These are phyloP conservation scores for Leucophenga varia DNA, from an alignment of 1,140 invertebrate species.

Conservation along the genomic window DNA sequence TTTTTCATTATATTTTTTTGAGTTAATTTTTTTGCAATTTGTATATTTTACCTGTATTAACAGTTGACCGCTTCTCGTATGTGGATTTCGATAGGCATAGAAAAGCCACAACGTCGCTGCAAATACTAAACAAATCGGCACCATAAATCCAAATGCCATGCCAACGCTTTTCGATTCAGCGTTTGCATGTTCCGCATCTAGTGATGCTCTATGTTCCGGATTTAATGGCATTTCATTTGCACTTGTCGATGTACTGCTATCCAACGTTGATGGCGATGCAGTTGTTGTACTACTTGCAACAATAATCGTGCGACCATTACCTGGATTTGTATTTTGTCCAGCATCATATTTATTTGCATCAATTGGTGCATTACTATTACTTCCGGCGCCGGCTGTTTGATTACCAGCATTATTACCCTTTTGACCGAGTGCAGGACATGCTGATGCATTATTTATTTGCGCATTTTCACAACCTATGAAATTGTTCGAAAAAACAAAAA, in stretches of 20 bases:
- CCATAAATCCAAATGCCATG: constrained; percentile 45
- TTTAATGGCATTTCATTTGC: neutral
- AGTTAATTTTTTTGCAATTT: constrained; percentile 3
- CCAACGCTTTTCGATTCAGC: constrained; percentile 35
- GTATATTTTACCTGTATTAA: constrained; percentile 82
- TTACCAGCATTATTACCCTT: constrained; percentile 45
- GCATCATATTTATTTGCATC: neutral
- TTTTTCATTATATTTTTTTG: too few species aligned
- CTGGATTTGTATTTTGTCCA: too few species aligned
- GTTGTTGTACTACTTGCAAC: constrained; percentile 1
- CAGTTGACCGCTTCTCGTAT: constrained; percentile 91
- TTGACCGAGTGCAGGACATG: constrained; percentile 56
- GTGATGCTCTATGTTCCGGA: constrained; percentile 19
- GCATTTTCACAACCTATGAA: constrained; percentile 62
- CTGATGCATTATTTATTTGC: constrained; percentile 52
- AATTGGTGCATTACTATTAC: neutral
- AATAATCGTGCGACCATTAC: neutral
- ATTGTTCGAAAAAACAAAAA: neutral
- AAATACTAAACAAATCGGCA: constrained; percentile 50
- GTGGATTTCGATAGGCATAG: constrained; percentile 95
- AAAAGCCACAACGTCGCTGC: constrained; percentile 72
- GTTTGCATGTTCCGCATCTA: constrained; percentile 25
- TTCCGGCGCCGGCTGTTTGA: constrained; percentile 9
- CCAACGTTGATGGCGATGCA: too few species aligned
- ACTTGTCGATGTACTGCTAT: constrained; percentile 1